Base-by-base conservation (phyloP, 2,888 invertebrate genomes). In the Nomada lathburiana region DNA sequence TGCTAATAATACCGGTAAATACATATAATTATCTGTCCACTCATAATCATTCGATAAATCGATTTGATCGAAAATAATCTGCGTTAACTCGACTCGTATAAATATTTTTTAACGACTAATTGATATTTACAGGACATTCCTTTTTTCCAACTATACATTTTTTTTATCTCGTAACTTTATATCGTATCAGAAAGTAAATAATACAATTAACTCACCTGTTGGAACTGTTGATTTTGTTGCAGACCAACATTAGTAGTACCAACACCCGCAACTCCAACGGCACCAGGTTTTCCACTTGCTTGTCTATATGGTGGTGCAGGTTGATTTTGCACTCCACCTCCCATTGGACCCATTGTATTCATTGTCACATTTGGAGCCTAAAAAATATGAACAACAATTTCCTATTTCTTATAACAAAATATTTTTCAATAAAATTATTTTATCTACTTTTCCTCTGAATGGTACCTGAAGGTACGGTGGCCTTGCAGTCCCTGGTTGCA, bases 281-380 rank as follows among this genome's bases (percentile, higher is more conserved):
- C 80, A 3, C 94, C 93, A 16, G 94, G 94, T 87, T 94, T 94
- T 4, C 94, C 93, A 63, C 92, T 90, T 78, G 95, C 94, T 79
- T 97, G 95, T 10, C 97, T 96, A 94, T 98, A 98, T 0, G 97
- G 97, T 1, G 97, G 97, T 16, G 97, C 97, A 0, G 97, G 96
- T 11, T 97, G 97, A 72, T 94, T 94, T 85, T 94, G 94, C 68
- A 94, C 94, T 4, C 94, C 95, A 29, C 92, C 94, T 63, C 94
- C 94, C 94, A 95, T 93, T 83, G 94, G 92, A 83, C 96, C 96
- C 96, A 96, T 96, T 0, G 96, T 95, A 71, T 96, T 96, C 98
- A 98, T 98, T 0, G 97, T 97, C 1, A 98, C 98, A 92, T 98
- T 98, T 1, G 98, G 97, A 3, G 97, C 97, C 94, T 97, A 55